These are phyloP conservation scores for Bhutanitis thaidina DNA, from an alignment of 2,888 invertebrate genomes.

Conservation along the genomic window DNA sequence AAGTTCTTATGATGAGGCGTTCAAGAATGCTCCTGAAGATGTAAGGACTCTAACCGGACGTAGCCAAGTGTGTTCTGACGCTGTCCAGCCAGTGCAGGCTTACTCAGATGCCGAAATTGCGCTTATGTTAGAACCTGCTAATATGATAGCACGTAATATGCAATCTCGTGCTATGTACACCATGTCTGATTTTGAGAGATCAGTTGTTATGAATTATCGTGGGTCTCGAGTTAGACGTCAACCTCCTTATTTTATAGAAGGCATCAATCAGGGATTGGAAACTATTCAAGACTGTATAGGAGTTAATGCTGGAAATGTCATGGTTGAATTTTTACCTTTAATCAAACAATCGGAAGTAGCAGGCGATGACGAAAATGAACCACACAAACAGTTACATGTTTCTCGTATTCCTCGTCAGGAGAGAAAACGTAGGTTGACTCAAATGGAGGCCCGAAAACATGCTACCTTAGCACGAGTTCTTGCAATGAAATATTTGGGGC, in stretches of 20 bases:
- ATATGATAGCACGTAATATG: conserved; percentile 68
- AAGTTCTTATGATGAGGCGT: conserved; percentile 65
- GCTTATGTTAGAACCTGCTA: conserved; percentile 57
- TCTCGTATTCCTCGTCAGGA: conserved; percentile 60
- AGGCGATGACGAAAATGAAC: conserved; percentile 40
- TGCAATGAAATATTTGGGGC: conserved; percentile 71
- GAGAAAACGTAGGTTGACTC: conserved; percentile 54
- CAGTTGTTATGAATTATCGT: conserved; percentile 67
- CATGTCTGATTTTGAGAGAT: conserved; percentile 69
- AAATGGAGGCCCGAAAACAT: conserved; percentile 63
- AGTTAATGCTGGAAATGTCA: conserved; percentile 61
- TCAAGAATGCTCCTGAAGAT: conserved; percentile 50
- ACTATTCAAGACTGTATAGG: conserved; percentile 73
- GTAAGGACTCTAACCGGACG: conserved; percentile 61
- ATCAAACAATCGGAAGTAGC: conserved; percentile 57
- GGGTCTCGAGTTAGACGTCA: conserved; percentile 53
- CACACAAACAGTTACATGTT: conserved; percentile 43
- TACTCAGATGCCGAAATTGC: conserved; percentile 66
- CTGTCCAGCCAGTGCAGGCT: conserved; percentile 63
- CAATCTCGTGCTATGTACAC: conserved; percentile 69
- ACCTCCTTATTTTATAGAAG: conserved; percentile 68
- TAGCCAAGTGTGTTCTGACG: conserved; percentile 67
- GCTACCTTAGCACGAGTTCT: conserved; percentile 61
- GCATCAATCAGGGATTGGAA: conserved; percentile 69
- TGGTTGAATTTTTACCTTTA: conserved; percentile 65